phyloP scores from a whole-genome alignment of 2,888 invertebrate genomes.

The Rhodophaea formosa region DNA sequence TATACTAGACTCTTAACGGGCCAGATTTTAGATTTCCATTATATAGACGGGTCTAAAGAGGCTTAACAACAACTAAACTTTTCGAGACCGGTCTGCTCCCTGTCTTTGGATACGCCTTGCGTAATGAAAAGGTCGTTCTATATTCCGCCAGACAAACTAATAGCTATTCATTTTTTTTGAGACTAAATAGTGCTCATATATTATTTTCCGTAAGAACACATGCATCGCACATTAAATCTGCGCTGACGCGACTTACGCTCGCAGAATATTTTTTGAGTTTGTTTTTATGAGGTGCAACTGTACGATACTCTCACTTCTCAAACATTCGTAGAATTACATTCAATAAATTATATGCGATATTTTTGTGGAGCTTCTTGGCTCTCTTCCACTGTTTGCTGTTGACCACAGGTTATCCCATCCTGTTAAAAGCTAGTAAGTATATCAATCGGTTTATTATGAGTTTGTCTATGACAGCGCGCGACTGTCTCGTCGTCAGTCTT shows the following conservation, averaged over 20 bases:
- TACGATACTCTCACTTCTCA: constrained; percentile 59
- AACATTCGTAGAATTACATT: constrained; percentile 70
- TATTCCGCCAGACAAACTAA: constrained; percentile 35
- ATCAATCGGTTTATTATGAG: constrained; percentile 31
- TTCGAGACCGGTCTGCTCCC: background rate
- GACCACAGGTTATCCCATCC: constrained; percentile 55
- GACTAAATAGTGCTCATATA: background rate
- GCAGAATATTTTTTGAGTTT: constrained; percentile 65
- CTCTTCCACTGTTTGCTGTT: constrained; percentile 62
- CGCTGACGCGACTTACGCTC: constrained; percentile 46
- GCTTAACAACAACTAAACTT: background rate
- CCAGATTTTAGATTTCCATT: constrained; percentile 5
- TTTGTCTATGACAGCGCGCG: constrained; percentile 24
- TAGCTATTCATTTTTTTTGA: background rate
- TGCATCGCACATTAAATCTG: constrained; percentile 42
- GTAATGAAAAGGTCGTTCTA: constrained; percentile 39
- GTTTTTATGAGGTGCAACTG: constrained; percentile 77
- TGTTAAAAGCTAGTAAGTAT: constrained; percentile 52
- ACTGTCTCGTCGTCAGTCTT: constrained; percentile 15
- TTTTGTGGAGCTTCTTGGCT: constrained; percentile 74
- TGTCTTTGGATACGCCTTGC: constrained; percentile 32
- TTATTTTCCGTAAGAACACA: constrained; percentile 34
- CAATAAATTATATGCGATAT: constrained; percentile 77
- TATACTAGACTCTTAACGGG: background rate
- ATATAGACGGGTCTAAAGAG: background rate